Conservation (phyloP, 2,888 invertebrate species). For the Craniophora ligustri region DNA sequence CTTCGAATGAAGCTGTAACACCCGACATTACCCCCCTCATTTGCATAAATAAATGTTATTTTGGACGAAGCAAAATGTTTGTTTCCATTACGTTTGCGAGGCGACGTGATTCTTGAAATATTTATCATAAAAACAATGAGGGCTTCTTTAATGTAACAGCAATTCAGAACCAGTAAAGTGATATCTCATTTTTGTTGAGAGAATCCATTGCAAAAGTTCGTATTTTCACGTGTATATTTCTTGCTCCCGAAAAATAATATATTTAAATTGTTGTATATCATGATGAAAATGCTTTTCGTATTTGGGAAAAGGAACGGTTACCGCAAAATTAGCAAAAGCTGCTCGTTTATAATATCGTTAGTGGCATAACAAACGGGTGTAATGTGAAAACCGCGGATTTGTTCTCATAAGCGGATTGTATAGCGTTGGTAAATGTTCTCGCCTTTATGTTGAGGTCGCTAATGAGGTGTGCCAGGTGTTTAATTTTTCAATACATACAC, state of each 20-base stretch:
- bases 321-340: slow-evolving; percentile 57
- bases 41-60: slow-evolving; percentile 79
- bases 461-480: slow-evolving; percentile 60
- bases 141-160: slow-evolving; percentile 13
- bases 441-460: slow-evolving; percentile 60
- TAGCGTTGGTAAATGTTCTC: slow-evolving; percentile 57
- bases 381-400: slow-evolving; percentile 69
- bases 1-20: slow-evolving; percentile 80
- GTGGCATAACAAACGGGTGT: slow-evolving; percentile 65
- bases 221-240: slow-evolving; percentile 1
- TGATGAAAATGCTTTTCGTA: slow-evolving; percentile 23
- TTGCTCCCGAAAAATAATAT: neutral
- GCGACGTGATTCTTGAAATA: slow-evolving; percentile 50
- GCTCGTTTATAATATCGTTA: slow-evolving; percentile 68
- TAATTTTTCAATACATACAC: slow-evolving; percentile 28
- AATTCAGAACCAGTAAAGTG: slow-evolving; percentile 15
- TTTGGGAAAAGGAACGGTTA: slow-evolving; percentile 46
- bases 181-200: slow-evolving; percentile 12
- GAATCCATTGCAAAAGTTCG: neutral
- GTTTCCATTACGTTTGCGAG: slow-evolving; percentile 62
- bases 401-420: slow-evolving; percentile 65
- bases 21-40: slow-evolving; percentile 72
- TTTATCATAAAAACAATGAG: slow-evolving; percentile 30
- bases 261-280: neutral
- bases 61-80: slow-evolving; percentile 65